Evolutionary conservation across 2,888 invertebrate species (phyloP).

Genomic region (Thera obeliscata): DNA sequence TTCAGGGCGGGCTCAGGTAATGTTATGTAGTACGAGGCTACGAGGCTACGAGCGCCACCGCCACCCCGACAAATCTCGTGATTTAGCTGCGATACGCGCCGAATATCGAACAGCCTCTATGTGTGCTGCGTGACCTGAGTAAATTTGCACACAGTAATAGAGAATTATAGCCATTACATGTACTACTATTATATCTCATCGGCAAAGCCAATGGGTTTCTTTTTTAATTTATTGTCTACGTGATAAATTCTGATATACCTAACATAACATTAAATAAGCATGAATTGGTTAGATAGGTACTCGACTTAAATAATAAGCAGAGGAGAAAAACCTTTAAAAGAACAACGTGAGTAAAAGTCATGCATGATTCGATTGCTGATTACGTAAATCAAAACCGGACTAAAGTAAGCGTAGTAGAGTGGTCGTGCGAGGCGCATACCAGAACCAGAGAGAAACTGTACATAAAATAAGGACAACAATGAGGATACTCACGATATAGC

Average conservation of each 20-base stretch:
- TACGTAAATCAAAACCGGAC: constrained; percentile 43
- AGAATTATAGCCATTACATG: constrained; percentile 72
- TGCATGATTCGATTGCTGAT: constrained; percentile 41
- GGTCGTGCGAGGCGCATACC: constrained; percentile 54
- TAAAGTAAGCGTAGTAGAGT: constrained; percentile 48
- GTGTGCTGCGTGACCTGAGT: constrained; percentile 79
- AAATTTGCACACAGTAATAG: constrained; percentile 78
- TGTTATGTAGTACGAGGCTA: constrained; percentile 80
- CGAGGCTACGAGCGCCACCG: constrained; percentile 43
- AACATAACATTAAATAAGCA: constrained; percentile 33
- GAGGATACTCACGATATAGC: constrained; percentile 95
- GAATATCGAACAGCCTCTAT: constrained; percentile 78
- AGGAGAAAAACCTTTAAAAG: constrained; percentile 23
- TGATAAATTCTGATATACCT: constrained; percentile 34
- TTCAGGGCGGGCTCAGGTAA: constrained; percentile 80
- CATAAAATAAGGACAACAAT: constrained; percentile 73
- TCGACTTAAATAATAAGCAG: constrained; percentile 14
- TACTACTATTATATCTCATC: constrained; percentile 43
- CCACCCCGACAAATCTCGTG: constrained; percentile 82
- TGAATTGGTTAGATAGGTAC: constrained; percentile 36
- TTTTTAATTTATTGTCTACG: constrained; percentile 33
- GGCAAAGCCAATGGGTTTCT: constrained; percentile 33
- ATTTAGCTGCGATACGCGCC: constrained; percentile 81
- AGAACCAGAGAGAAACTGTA: constrained; percentile 56
- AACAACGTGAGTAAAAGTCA: constrained; percentile 38